Base-by-base conservation (phyloP, 2,888 invertebrate species). In the Dryocosmus kuriphilus region DNA sequence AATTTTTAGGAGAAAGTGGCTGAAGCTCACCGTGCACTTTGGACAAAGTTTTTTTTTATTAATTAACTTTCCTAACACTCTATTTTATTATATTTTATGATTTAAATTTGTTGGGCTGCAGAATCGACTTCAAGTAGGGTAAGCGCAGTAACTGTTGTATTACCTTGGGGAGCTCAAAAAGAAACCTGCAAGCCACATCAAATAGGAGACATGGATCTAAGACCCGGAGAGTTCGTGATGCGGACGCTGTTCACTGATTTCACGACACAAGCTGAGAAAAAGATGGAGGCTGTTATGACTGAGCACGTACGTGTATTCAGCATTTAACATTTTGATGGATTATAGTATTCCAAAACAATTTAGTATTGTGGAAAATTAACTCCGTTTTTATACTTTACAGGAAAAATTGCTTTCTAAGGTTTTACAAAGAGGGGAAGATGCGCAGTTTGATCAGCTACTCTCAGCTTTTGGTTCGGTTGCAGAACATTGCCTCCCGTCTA, bases 141-240 rank as follows among this genome's bases (percentile, higher is more conserved):
- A 74, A 91, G 91, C 77, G 89, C 90, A 65, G 87, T 91, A 74
- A 91, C 91, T 60, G 91, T 91, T 19, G 87, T 91, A 4, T 90
- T 97, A 77, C 97, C 97, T 38, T 98, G 97, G 97, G 97, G 97
- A 65, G 94, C 95, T 7, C 95, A 95, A 87, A 96, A 96, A 89
- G 96, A 96, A 82, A 91, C 91, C 14, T 88, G 91, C 14, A 90
- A 86, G 78, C 88, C 89, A 1, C 91, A 91, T 81, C 89, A 91
- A 86, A 86, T 89, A 41, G 91, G 88, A 81, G 95, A 96, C 88
- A 93, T 94, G 86, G 95, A 95, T 86, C 92, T 96, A 22, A 94
- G 97, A 79, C 98, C 98, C 0, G 99, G 99, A 16, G 98, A 99
- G 92, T 99, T 96, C 92, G 98, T 99, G 0, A 98, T 99, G 96